A percentile compares a stretch with the other conserved stretches of the same genome.
These are phyloP conservation scores for Enteromius viviparus DNA, from an alignment of 2,797 vertebrate genomes.

Conservation along the genomic window DNA sequence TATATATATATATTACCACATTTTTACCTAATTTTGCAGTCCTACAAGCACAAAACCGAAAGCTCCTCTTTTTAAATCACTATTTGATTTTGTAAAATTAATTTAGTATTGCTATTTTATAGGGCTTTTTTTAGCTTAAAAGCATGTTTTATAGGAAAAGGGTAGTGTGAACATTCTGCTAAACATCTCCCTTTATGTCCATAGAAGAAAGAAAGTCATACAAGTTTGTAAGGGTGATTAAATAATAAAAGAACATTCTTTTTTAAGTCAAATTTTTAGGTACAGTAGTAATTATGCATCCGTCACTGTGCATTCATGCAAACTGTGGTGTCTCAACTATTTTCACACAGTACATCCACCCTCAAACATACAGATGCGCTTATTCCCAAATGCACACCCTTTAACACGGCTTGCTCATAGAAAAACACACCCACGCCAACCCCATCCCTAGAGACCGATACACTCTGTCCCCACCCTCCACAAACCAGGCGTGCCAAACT, in stretches of 20 bases:
- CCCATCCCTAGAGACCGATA: conserved; percentile 66
- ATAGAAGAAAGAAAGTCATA: neutral
- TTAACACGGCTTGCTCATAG: conserved; percentile 46
- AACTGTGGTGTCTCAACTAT: conserved; percentile 9
- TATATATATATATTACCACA: neutral
- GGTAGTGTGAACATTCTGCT: neutral
- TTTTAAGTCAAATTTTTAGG: neutral
- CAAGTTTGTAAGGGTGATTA: neutral
- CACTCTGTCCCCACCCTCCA: conserved; percentile 70
- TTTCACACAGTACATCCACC: conserved; percentile 38
- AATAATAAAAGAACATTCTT: neutral
- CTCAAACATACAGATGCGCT: conserved; percentile 45
- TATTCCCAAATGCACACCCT: conserved; percentile 52
- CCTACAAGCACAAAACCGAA: neutral
- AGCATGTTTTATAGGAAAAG: neutral
- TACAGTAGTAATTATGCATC: neutral
- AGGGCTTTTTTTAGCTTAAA: neutral
- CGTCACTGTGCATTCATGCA: conserved; percentile 1
- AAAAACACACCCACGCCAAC: conserved; percentile 68
- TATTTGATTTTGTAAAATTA: neutral
- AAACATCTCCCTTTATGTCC: neutral
- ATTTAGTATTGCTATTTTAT: neutral
- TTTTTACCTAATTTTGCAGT: neutral
- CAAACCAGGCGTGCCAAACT: conserved; percentile 64
- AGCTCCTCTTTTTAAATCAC: neutral